phyloP scores from a whole-genome alignment of 2,888 invertebrate genomes.

The Dryococelus australis region DNA sequence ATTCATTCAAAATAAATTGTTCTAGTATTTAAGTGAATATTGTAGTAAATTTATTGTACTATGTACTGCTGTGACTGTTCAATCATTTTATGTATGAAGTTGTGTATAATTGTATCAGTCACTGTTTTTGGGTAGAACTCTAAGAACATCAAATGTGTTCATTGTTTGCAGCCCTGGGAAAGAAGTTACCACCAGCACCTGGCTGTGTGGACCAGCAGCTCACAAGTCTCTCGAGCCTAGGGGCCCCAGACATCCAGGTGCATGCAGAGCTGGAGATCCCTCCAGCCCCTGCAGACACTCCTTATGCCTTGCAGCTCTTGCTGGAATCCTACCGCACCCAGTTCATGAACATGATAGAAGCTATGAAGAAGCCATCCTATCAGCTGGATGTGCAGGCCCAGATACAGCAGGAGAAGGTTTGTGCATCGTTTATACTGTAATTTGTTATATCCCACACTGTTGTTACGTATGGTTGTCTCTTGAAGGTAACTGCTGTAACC shows the following conservation, averaged over 20 bases:
- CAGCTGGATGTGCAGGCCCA: slow-evolving; percentile 70
- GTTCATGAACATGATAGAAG: slow-evolving; percentile 82
- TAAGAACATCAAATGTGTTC: background rate
- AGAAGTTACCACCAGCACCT: slow-evolving; percentile 84
- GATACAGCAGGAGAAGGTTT: slow-evolving; percentile 81
- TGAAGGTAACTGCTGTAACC: background rate
- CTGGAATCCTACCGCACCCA: slow-evolving; percentile 83
- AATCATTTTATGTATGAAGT: too few species aligned
- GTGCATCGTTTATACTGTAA: slow-evolving; percentile 13
- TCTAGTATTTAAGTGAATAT: too few species aligned
- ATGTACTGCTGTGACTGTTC: too few species aligned
- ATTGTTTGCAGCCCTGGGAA: slow-evolving; percentile 62
- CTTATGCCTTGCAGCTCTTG: slow-evolving; percentile 86
- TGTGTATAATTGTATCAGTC: too few species aligned
- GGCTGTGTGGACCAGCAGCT: slow-evolving; percentile 92
- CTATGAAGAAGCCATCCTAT: slow-evolving; percentile 83
- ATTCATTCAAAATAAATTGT: too few species aligned
- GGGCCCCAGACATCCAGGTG: slow-evolving; percentile 69
- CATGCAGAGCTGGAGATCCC: slow-evolving; percentile 88
- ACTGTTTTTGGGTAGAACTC: background rate
- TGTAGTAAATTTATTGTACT: too few species aligned
- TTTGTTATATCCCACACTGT: background rate
- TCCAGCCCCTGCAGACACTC: slow-evolving; percentile 76
- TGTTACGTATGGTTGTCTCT: background rate
- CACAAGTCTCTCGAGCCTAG: slow-evolving; percentile 75